Percentiles rank a stretch among this genome's conserved stretches.
These are phyloP conservation scores for Meandrusa payeni DNA, from an alignment of 2,888 invertebrate genomes.

Conservation along the genomic window DNA sequence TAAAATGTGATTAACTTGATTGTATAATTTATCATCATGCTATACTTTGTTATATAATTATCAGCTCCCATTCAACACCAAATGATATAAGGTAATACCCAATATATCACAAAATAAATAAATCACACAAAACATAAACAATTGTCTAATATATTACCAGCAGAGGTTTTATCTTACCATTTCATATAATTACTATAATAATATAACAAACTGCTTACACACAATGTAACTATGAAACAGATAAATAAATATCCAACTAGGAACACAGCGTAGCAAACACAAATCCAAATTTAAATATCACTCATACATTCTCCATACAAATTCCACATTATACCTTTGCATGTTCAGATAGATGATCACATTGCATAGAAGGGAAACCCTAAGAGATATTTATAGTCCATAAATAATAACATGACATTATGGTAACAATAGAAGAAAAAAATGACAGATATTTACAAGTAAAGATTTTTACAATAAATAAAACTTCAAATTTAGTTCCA, in stretches of 20 bases:
- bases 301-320: constrained; percentile 6
- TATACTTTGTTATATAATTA: background rate
- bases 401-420: too few species aligned
- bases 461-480: too few species aligned
- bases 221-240: too few species aligned
- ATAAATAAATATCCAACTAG: too few species aligned
- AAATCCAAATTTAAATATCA: background rate
- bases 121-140: background rate
- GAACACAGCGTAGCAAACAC: too few species aligned
- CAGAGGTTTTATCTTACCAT: constrained; percentile 1
- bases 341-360: background rate
- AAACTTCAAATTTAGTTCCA: too few species aligned
- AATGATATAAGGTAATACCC: too few species aligned
- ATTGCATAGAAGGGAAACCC: background rate
- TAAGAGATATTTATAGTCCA: background rate
- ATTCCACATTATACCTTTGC: background rate
- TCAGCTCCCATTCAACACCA: background rate
- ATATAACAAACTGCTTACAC: too few species aligned
- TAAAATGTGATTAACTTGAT: background rate
- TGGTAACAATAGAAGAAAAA: background rate
- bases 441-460: too few species aligned
- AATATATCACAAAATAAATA: too few species aligned
- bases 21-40: constrained; percentile 11
- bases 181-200: background rate
- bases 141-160: constrained; percentile 5